These are phyloP conservation scores for Lasioglossum morio DNA, from an alignment of 2,888 invertebrate species.

Conservation along the genomic window DNA sequence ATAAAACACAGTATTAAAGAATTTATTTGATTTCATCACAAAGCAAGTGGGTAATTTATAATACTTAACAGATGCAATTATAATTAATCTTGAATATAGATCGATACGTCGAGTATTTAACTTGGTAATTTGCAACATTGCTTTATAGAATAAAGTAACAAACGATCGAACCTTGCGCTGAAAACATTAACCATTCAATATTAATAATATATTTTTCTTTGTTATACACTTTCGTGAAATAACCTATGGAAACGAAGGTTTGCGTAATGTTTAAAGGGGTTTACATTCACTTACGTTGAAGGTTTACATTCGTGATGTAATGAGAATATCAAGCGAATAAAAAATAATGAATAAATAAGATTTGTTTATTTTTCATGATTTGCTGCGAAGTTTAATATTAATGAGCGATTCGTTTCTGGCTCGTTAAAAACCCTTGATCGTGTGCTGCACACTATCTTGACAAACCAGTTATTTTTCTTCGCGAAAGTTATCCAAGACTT, in stretches of 20 bases:
- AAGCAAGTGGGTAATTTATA: too few relatives aligned
- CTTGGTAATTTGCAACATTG: too few relatives aligned
- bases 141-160: too few relatives aligned
- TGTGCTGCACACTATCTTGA: not conserved
- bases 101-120: too few relatives aligned
- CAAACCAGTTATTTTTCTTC: not conserved
- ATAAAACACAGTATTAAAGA: too few relatives aligned
- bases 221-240: too few relatives aligned
- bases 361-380: not conserved
- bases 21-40: too few relatives aligned
- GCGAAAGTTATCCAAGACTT: constrained; percentile 8
- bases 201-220: not conserved
- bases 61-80: too few relatives aligned
- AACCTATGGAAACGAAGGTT: not conserved
- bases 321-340: not conserved
- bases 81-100: too few relatives aligned
- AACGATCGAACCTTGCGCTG: too few relatives aligned
- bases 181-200: too few relatives aligned
- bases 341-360: not conserved
- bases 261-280: not conserved
- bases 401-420: not conserved
- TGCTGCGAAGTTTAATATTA: not conserved
- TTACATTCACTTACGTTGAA: not conserved
- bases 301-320: not conserved
- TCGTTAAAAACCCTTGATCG: not conserved